A percentile compares a stretch with the other conserved stretches of the same genome.
Conservation (phyloP, 2,888 invertebrate genomes). For the Tenthredo distinguenda region DNA sequence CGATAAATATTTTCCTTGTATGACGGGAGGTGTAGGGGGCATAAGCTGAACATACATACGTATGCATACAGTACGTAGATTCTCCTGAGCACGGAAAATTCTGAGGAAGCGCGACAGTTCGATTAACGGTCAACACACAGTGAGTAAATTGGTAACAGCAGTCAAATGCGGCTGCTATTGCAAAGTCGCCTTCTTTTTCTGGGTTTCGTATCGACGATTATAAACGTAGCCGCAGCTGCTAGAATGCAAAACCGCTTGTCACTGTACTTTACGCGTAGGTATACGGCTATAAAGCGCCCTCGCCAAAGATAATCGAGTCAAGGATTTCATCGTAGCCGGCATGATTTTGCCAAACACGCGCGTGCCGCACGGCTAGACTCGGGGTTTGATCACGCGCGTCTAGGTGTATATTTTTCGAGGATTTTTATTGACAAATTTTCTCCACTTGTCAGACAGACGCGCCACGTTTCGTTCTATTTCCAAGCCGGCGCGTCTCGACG, state of each 20-base stretch:
- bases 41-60: background rate
- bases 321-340: background rate
- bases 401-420: conserved; percentile 25
- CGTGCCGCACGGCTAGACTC: conserved; percentile 6
- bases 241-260: background rate
- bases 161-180: background rate
- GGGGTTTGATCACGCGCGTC: background rate
- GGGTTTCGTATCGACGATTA: background rate
- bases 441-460: conserved; percentile 40
- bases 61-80: background rate
- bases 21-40: background rate
- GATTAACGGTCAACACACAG: background rate
- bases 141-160: background rate
- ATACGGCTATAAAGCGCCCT: background rate
- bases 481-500: conserved; percentile 38
- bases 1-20: conserved; percentile 8
- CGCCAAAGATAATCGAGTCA: background rate
- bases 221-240: background rate
- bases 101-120: background rate
- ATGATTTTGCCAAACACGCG: background rate
- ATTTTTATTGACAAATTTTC: conserved; percentile 38
- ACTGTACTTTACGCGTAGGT: background rate
- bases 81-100: background rate
- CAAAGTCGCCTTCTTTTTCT: background rate
- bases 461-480: conserved; percentile 33